Base-by-base conservation (phyloP, 2,113 vertebrate genomes). In the Panthera leo region DNA sequence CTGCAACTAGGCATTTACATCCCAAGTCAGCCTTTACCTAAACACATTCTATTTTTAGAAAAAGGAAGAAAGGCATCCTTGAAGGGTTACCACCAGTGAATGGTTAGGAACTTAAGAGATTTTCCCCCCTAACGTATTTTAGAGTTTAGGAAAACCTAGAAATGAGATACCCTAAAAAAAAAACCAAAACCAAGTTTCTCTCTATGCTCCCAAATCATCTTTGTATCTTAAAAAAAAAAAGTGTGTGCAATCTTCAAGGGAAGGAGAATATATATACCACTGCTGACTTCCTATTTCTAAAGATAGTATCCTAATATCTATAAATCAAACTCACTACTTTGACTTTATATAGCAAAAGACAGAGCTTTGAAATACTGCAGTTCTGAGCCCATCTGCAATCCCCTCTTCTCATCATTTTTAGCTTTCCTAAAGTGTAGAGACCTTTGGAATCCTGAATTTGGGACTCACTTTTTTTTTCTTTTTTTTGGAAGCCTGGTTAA, bases 111-210 rank as follows among this genome's bases (percentile, higher is more conserved):
- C 68, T 79, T 84, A 58, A 75, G 58, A 88, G 31, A 84, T 67
- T 83, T 75, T 65, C 2, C 1, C 25, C 36, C 71, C 12, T 6
- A 88, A 78, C 25, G 90, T 58, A 83, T 78, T 96, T 96, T 58
- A 93, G 83, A 76, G 68, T 95, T 97, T 97, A 85, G 55, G 73
- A 97, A 98, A 98, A 96, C 87, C 89, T 96, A 97, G 95, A 97
- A 94, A 95, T 82, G 61, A 88, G 91, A 96, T 94, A 55, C 31
- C 75, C 92, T 85, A 67, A 93, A 97, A 86, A 96, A 82, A 8
- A 7, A 45, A 8, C 7, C 97, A 86, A 96, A 85, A 90, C 39
- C 31, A 16, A 51, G 70, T 83, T 97, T 95, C 95, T 94, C 63
- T 67, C 83, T 89, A 27, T 96, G 79, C 95, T 97, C 97, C 78